phyloP scores from a whole-genome alignment of 2,113 vertebrate species.

The Phalacrocorax pelagicus region DNA sequence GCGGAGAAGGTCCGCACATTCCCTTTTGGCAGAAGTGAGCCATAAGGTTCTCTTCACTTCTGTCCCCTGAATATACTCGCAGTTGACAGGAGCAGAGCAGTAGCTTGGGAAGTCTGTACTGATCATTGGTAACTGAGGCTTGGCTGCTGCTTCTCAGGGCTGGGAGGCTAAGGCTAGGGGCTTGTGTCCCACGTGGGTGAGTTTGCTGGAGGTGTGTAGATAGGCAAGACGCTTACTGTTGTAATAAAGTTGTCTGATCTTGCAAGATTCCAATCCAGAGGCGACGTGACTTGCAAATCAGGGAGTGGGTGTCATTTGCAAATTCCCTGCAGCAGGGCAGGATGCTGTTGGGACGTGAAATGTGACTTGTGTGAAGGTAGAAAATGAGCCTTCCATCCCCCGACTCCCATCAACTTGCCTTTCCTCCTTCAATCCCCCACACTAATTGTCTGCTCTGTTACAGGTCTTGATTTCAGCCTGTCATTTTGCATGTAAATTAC shows the following conservation, averaged over 20 bases:
- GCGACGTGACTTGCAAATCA: slow-evolving; percentile 54
- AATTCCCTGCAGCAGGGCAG: slow-evolving; percentile 17
- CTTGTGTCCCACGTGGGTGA: fast-evolving
- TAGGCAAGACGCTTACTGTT: background rate
- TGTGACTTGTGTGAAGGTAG: background rate
- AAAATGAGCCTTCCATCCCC: background rate
- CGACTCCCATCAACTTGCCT: background rate
- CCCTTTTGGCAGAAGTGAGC: background rate
- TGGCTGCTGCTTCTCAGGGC: background rate
- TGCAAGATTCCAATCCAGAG: slow-evolving; percentile 1
- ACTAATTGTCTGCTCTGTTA: slow-evolving; percentile 8
- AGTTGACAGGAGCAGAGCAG: background rate
- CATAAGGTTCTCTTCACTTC: fast-evolving
- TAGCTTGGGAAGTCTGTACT: background rate
- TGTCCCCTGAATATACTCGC: fast-evolving
- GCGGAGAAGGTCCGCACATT: background rate
- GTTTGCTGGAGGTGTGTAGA: background rate
- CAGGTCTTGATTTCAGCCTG: slow-evolving; percentile 11
- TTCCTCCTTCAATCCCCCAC: background rate
- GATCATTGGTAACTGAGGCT: background rate
- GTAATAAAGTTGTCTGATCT: background rate
- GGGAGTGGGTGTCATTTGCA: slow-evolving; percentile 54
- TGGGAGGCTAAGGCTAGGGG: background rate
- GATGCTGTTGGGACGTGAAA: background rate
- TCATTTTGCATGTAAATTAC: background rate